phyloP scores from a whole-genome alignment of 2,113 vertebrate species.

The Erythrocebus patas region DNA sequence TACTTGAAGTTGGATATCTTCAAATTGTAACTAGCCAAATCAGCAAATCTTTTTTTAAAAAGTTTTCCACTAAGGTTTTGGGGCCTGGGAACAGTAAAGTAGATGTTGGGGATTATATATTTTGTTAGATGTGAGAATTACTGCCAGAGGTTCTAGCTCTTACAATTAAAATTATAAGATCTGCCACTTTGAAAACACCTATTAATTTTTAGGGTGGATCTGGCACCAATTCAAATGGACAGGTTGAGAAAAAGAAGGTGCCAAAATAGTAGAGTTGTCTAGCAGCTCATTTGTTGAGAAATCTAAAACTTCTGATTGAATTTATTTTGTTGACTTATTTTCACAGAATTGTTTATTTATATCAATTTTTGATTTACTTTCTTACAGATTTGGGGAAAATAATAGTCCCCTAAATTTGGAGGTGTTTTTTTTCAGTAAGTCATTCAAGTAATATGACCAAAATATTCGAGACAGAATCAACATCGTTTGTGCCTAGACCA shows the following conservation, averaged over 20 bases:
- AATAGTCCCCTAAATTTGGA: background rate
- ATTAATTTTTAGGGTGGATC: conserved; percentile 57
- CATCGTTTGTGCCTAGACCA: background rate
- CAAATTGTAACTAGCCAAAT: background rate
- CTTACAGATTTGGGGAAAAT: background rate
- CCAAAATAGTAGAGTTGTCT: background rate
- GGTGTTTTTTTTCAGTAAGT: background rate
- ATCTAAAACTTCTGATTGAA: background rate
- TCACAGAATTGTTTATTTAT: background rate
- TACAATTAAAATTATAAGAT: conserved; percentile 66
- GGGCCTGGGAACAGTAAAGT: conserved; percentile 42
- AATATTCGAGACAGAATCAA: background rate
- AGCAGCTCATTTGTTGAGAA: background rate
- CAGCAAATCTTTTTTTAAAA: background rate
- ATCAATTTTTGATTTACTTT: background rate
- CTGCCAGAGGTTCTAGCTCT: conserved; percentile 35
- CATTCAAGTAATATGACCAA: background rate
- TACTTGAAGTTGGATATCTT: conserved; percentile 2
- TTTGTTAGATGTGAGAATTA: conserved; percentile 57
- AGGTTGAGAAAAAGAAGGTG: background rate
- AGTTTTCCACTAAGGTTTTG: conserved; percentile 3
- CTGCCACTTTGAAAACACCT: conserved; percentile 46
- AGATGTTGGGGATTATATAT: conserved; percentile 23
- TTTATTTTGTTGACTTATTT: background rate
- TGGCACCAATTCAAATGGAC: conserved; percentile 42